Evolutionary conservation across 1,140 invertebrate genomes (phyloP).

Genomic region (Platorchestia sp.): DNA sequence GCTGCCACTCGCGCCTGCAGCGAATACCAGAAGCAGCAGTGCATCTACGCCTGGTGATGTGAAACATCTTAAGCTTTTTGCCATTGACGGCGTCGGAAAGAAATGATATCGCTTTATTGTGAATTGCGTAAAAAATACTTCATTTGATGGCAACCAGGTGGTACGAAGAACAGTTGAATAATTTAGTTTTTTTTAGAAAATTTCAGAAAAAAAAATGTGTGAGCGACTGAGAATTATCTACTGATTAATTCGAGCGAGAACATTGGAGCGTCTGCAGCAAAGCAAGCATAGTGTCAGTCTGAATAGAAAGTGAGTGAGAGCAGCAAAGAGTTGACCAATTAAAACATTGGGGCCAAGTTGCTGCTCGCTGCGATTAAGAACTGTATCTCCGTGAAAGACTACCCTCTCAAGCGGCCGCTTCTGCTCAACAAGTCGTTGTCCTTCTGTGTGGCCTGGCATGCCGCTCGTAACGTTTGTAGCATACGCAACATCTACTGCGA

Average conservation of each 20-base stretch:
- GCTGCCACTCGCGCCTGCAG: too few species aligned
- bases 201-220: too few species aligned
- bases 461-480: background rate
- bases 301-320: background rate
- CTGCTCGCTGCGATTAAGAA: background rate
- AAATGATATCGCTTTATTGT: too few species aligned
- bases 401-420: background rate
- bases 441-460: background rate
- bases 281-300: background rate
- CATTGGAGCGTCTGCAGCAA: background rate
- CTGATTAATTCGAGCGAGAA: background rate
- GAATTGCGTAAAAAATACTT: too few species aligned
- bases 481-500: background rate
- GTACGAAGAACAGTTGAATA: too few species aligned
- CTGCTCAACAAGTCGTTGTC: background rate
- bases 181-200: too few species aligned
- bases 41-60: too few species aligned
- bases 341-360: background rate
- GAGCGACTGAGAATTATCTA: background rate
- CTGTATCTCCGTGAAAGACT: background rate
- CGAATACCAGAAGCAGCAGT: too few species aligned
- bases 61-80: too few species aligned
- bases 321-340: background rate
- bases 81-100: too few species aligned
- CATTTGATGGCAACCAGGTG: too few species aligned